Evolutionary conservation across 2,113 vertebrate genomes (phyloP), one percentile per base, ranked within the genome.

Genomic region (Brachypodius melanocephalos): DNA sequence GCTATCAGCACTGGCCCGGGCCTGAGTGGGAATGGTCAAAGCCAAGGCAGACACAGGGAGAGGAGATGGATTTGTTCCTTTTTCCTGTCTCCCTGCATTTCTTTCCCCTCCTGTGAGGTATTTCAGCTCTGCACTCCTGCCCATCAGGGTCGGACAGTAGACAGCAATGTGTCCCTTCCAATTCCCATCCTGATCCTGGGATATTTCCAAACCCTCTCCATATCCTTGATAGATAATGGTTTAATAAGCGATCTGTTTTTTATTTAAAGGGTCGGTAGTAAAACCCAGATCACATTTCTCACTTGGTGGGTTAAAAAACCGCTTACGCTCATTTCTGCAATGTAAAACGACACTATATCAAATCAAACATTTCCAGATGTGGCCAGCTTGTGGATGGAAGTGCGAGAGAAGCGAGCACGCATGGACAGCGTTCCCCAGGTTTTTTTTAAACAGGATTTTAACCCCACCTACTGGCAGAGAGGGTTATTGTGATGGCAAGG

Each of bases 331-430:
- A 99, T 99, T 99, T 99, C 98, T 99, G 98, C 99, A 99, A 99
- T 98, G 99, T 99, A 99, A 99, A 99, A 99, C 98, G 99, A 99
- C 99, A 99, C 99, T 99, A 99, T 98, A 99, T 99, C 99, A 99
- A 99, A 99, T 99, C 99, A 99, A 99, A 99, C 99, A 99, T 98
- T 99, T 99, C 99, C 99, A 99, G 99, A 99, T 99, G 99, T 99
- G 98, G 98, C 97, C 98, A 98, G 98, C 98, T 97, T 98, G 97
- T 49, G 90, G 32, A 28, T 90, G 93, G 74, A 91, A 68, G 97
- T 26, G 69, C 62, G 83, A 90, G 90, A 71, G 86, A 61, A 97
- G 85, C 22, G 3, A 83, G 86, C 68, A 10, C 15, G 38, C 84
- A 6, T 1, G 52, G 12, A 49, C 61, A 59, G 52, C 14, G 8